These are phyloP conservation scores for Chionodraco myersi DNA, from an alignment of 2,113 vertebrate species.

Conservation along the genomic window DNA sequence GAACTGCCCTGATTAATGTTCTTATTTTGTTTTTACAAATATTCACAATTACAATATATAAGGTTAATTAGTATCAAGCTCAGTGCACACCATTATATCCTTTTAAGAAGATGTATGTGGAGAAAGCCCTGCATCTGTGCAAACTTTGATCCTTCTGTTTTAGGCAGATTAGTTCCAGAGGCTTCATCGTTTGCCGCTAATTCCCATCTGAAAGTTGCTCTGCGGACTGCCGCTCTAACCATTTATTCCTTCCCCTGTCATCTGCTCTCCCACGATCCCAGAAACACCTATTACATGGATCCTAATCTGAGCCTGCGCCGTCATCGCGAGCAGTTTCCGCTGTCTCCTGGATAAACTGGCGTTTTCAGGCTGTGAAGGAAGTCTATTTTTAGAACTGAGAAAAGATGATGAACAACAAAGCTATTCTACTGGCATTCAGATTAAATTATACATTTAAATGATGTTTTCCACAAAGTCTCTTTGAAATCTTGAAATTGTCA, in stretches of 20 bases:
- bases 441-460: slow-evolving; percentile 48
- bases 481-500: slow-evolving; percentile 22
- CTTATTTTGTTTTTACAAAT: too few species aligned
- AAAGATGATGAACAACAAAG: slow-evolving; percentile 53
- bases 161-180: slow-evolving; percentile 71
- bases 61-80: slow-evolving; percentile 14
- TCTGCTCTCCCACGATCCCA: slow-evolving; percentile 37
- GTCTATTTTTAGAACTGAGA: slow-evolving; percentile 63
- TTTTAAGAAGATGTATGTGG: slow-evolving; percentile 1
- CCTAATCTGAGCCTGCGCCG: slow-evolving; percentile 59
- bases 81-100: slow-evolving; percentile 2
- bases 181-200: slow-evolving; percentile 65
- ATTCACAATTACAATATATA: background rate
- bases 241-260: slow-evolving; percentile 63
- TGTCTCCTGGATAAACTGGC: slow-evolving; percentile 63
- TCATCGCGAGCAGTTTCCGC: slow-evolving; percentile 44
- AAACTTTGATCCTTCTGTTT: slow-evolving; percentile 31
- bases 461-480: slow-evolving; percentile 18
- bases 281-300: slow-evolving; percentile 65
- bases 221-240: slow-evolving; percentile 35
- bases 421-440: slow-evolving; percentile 22
- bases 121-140: slow-evolving; percentile 10
- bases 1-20: background rate
- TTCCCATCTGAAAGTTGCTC: slow-evolving; percentile 66
- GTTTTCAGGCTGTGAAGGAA: slow-evolving; percentile 41